Conservation (phyloP, 2,888 invertebrate species). For the Leptinotarsa tumamoca region DNA sequence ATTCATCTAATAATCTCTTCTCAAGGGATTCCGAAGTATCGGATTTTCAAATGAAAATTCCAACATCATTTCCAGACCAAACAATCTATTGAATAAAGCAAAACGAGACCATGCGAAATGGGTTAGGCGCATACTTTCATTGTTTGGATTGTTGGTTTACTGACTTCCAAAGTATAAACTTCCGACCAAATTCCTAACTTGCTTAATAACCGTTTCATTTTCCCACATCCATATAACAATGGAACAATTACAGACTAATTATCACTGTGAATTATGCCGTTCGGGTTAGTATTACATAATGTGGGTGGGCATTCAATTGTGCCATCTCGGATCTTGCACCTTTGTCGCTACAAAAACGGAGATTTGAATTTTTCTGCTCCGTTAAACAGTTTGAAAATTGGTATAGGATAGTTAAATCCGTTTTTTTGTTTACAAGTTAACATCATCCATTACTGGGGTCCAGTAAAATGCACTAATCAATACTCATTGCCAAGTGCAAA, state of each 20-base stretch:
- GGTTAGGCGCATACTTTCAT: slow-evolving; percentile 20
- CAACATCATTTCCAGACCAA: slow-evolving; percentile 16
- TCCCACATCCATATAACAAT: slow-evolving; percentile 28
- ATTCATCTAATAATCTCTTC: slow-evolving; percentile 9
- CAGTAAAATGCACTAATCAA: no score
- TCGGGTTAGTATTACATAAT: slow-evolving; percentile 18
- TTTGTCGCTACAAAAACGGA: background rate
- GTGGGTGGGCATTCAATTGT: slow-evolving; percentile 21
- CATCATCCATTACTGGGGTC: no score
- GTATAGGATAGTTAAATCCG: no score
- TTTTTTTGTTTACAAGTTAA: no score
- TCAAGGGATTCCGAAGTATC: background rate
- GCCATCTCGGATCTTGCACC: background rate
- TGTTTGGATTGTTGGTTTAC: slow-evolving; percentile 17
- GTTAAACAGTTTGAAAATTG: background rate
- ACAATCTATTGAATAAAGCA: slow-evolving; percentile 15
- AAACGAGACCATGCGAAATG: slow-evolving; percentile 18
- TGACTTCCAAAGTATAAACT: slow-evolving; percentile 24
- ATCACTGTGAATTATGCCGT: slow-evolving; percentile 31
- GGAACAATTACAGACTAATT: slow-evolving; percentile 31
- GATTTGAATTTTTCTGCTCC: background rate
- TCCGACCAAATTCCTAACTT: slow-evolving; percentile 24
- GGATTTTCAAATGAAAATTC: slow-evolving; percentile 12
- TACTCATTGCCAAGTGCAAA: no score
- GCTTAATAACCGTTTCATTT: slow-evolving; percentile 31